Conservation (phyloP, 2,888 invertebrate species). For the Cremastinae sp. region DNA sequence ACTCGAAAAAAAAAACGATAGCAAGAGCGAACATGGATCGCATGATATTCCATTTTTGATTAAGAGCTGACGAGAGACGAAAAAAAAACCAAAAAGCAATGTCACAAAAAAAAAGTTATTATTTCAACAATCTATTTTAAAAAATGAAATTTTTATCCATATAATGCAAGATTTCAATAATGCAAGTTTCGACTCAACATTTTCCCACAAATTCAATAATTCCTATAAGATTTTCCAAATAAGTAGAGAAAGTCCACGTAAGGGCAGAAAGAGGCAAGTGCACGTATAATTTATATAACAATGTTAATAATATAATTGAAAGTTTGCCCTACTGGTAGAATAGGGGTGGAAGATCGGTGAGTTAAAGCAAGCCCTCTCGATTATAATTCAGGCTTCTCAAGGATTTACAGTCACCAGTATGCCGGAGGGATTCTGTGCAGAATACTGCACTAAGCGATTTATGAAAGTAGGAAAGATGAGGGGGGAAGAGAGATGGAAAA, state of each 20-base stretch:
- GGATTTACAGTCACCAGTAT: slow-evolving; percentile 44
- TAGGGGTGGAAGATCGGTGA: neutral
- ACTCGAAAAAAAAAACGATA: no score
- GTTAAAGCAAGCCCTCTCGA: slow-evolving; percentile 18
- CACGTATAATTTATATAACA: no score
- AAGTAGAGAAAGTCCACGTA: no score
- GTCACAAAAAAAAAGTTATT: no score
- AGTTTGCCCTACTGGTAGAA: no score
- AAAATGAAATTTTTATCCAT: no score
- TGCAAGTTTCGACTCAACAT: no score
- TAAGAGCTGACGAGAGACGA: neutral
- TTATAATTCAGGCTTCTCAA: slow-evolving; percentile 45
- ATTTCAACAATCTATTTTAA: no score
- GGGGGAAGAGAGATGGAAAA: neutral
- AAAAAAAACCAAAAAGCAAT: neutral
- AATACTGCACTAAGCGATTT: slow-evolving; percentile 36
- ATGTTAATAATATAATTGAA: slow-evolving; percentile 2
- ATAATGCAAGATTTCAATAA: no score
- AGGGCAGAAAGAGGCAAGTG: no score
- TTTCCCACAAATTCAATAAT: no score
- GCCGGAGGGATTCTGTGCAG: slow-evolving; percentile 20
- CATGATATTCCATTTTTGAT: slow-evolving; percentile 14
- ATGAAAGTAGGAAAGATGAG: slow-evolving; percentile 5
- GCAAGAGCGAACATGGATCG: neutral
- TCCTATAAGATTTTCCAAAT: no score